These are phyloP conservation scores for Plecturocebus donacophilus DNA, from an alignment of 2,113 vertebrate species.

Conservation along the genomic window DNA sequence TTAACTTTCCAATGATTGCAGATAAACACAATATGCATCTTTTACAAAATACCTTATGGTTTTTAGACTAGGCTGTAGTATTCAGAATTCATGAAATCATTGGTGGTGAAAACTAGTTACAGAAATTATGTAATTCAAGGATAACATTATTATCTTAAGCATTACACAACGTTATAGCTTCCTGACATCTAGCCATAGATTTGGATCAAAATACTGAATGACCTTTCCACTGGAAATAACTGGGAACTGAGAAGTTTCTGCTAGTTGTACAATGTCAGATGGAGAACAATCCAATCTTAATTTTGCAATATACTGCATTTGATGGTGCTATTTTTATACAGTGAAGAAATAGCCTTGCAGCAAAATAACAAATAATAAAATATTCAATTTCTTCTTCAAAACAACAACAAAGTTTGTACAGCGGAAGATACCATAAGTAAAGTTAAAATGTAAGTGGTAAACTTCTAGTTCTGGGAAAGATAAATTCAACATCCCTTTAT, in stretches of 20 bases:
- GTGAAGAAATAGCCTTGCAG: neutral
- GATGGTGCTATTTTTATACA: neutral
- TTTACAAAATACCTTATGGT: neutral
- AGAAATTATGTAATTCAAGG: neutral
- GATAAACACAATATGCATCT: neutral
- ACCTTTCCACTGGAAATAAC: neutral
- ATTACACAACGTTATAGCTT: neutral
- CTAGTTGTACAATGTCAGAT: neutral
- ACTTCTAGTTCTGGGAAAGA: neutral
- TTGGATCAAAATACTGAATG: neutral
- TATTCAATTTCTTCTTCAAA: neutral
- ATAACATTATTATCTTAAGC: neutral
- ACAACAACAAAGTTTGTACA: neutral
- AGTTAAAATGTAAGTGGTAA: neutral
- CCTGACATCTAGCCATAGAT: neutral
- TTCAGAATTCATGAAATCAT: neutral
- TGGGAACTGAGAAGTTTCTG: neutral
- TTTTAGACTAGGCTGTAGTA: neutral
- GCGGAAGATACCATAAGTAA: neutral
- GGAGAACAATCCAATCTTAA: neutral
- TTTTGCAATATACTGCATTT: neutral
- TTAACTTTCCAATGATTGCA: neutral
- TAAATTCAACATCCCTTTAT: neutral
- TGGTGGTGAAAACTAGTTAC: neutral
- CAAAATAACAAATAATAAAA: neutral